A percentile compares a stretch with the other conserved stretches of the same genome.
phyloP scores from a whole-genome alignment of 2,888 invertebrate genomes.

The Cheilosia vulpina region DNA sequence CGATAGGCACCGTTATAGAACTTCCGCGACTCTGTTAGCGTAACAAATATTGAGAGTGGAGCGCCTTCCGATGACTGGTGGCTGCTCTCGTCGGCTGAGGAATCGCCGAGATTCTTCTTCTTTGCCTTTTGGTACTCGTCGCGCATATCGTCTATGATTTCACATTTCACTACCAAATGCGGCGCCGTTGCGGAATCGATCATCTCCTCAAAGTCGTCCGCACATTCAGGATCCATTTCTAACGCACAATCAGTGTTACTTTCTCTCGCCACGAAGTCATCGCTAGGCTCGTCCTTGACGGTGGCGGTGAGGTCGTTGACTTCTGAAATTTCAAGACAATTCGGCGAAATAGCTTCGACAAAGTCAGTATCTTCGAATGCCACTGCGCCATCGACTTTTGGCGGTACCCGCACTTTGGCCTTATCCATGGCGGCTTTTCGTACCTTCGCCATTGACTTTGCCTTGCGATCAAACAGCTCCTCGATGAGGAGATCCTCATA shows the following conservation, averaged over 20 bases:
- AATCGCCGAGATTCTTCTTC: slow-evolving; percentile 10
- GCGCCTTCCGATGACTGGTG: neutral
- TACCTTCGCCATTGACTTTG: slow-evolving; percentile 48
- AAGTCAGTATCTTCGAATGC: neutral
- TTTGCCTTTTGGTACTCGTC: slow-evolving; percentile 59
- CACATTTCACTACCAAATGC: slow-evolving; percentile 4
- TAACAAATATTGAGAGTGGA: slow-evolving; percentile 25
- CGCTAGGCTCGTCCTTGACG: neutral
- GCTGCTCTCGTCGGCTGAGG: slow-evolving; percentile 5
- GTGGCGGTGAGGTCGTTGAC: too few species aligned
- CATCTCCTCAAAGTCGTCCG: slow-evolving; percentile 37
- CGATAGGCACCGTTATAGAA: neutral
- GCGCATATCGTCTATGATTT: slow-evolving; percentile 35
- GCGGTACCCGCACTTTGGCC: too few species aligned
- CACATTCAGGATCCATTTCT: too few species aligned
- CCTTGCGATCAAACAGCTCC: slow-evolving; percentile 57
- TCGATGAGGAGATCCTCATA: slow-evolving; percentile 34
- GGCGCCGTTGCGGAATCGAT: slow-evolving; percentile 15
- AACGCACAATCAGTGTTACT: neutral
- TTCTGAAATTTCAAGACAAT: neutral
- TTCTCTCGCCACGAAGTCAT: neutral
- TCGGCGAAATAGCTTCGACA: neutral
- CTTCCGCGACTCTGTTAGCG: neutral
- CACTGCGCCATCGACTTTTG: too few species aligned
- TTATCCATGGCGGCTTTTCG: neutral